These are phyloP conservation scores for Drosophila pectinifera DNA, from an alignment of 1,140 invertebrate genomes.

Conservation along the genomic window DNA sequence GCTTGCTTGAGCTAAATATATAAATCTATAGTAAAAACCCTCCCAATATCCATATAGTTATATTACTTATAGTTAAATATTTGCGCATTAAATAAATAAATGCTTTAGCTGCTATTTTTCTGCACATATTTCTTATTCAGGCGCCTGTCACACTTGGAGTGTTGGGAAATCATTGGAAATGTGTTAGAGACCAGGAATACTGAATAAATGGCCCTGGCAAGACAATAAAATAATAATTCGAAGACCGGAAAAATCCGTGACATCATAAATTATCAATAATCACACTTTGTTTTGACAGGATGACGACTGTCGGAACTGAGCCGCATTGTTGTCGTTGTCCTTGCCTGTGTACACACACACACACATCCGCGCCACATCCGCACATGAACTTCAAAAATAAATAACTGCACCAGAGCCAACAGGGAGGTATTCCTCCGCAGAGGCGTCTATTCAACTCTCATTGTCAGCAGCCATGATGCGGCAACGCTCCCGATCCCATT, in stretches of 20 bases:
- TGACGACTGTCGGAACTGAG: slow-evolving; percentile 73
- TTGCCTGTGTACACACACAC: slow-evolving; percentile 28
- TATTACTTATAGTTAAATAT: neutral
- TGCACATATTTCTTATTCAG: slow-evolving; percentile 9
- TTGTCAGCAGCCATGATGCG: slow-evolving; percentile 77
- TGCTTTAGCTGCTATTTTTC: neutral
- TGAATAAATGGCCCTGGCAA: slow-evolving; percentile 37
- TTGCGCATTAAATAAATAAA: neutral
- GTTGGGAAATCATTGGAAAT: slow-evolving; percentile 29
- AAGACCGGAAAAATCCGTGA: slow-evolving; percentile 72
- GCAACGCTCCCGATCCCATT: slow-evolving; percentile 52
- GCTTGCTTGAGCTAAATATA: too few relatives aligned
- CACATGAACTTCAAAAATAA: slow-evolving; percentile 49
- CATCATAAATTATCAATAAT: slow-evolving; percentile 85
- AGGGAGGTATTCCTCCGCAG: slow-evolving; percentile 45
- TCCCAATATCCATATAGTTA: too few relatives aligned
- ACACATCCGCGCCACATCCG: slow-evolving; percentile 1
- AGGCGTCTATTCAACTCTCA: slow-evolving; percentile 64
- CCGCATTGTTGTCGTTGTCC: slow-evolving; percentile 75
- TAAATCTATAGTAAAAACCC: too few relatives aligned
- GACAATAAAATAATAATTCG: slow-evolving; percentile 70
- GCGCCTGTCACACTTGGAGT: slow-evolving; percentile 15
- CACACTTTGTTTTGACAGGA: slow-evolving; percentile 84
- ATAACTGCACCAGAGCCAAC: slow-evolving; percentile 50
- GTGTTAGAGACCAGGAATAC: slow-evolving; percentile 22